Conservation (phyloP, 2,797 vertebrate species). For the Rhynchotus rufescens region DNA sequence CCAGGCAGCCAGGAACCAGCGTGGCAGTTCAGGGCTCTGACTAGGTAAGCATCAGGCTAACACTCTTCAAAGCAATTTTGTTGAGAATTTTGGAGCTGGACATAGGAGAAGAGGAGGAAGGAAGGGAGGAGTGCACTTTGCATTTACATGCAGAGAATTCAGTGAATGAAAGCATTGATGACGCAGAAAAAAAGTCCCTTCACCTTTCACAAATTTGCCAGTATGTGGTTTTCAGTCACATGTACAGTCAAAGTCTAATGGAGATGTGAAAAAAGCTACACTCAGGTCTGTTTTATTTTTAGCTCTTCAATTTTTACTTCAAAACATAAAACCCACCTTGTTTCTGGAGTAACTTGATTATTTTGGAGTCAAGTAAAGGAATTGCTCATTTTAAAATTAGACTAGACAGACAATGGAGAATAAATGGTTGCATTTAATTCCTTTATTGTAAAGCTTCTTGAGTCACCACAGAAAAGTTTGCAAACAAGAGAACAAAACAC, state of each 20-base stretch:
- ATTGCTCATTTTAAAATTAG: constrained; percentile 1
- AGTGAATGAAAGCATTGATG: constrained; percentile 8
- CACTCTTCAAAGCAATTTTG: background rate
- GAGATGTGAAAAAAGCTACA: background rate
- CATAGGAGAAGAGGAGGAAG: background rate
- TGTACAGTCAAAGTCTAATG: background rate
- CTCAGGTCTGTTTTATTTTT: constrained; percentile 25
- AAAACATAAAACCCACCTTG: constrained; percentile 19
- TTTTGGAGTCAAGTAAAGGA: background rate
- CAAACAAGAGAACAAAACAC: background rate
- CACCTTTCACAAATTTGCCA: background rate
- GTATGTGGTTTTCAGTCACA: constrained; percentile 33
- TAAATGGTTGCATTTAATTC: background rate
- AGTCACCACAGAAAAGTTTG: background rate
- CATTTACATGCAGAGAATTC: constrained; percentile 29
- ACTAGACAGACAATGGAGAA: background rate
- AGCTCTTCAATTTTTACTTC: background rate
- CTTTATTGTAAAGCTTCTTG: background rate
- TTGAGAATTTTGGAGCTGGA: background rate
- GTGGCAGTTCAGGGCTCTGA: background rate
- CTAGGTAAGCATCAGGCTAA: background rate
- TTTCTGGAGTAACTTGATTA: background rate
- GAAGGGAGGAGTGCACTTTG: background rate
- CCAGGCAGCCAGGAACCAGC: background rate
- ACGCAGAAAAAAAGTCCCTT: background rate